These are phyloP conservation scores for Ruditapes philippinarum DNA, from an alignment of 1,140 invertebrate species.

Conservation along the genomic window DNA sequence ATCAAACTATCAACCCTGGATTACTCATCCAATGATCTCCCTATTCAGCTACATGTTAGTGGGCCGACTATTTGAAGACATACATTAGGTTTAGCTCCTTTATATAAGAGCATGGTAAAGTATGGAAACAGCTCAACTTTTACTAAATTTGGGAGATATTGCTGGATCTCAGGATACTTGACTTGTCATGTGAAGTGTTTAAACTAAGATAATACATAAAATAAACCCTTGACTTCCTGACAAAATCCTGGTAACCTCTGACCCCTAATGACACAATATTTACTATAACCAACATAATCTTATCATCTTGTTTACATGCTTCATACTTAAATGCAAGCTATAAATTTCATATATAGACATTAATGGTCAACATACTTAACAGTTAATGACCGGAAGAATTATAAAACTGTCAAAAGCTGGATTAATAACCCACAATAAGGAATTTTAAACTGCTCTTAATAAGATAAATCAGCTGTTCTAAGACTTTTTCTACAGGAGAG, in stretches of 20 bases:
- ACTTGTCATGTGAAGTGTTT: no score
- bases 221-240: background rate
- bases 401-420: slow-evolving; percentile 31
- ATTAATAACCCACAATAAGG: background rate
- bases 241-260: background rate
- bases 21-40: no score
- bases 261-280: background rate
- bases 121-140: no score
- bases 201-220: background rate
- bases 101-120: no score
- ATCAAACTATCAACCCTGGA: no score
- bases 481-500: no score
- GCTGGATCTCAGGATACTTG: no score
- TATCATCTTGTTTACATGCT: background rate
- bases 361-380: slow-evolving; percentile 22
- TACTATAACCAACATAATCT: background rate
- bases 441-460: background rate
- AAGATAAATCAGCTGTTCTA: background rate
- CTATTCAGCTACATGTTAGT: no score
- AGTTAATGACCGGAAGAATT: background rate
- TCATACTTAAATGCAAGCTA: background rate
- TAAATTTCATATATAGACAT: slow-evolving; percentile 14
- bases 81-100: no score
- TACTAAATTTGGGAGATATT: no score
- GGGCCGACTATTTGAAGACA: no score